Percentiles rank a stretch among this genome's conserved stretches.
Conservation (phyloP, 2,888 invertebrate species). For the Kryphioiulus occultus region DNA sequence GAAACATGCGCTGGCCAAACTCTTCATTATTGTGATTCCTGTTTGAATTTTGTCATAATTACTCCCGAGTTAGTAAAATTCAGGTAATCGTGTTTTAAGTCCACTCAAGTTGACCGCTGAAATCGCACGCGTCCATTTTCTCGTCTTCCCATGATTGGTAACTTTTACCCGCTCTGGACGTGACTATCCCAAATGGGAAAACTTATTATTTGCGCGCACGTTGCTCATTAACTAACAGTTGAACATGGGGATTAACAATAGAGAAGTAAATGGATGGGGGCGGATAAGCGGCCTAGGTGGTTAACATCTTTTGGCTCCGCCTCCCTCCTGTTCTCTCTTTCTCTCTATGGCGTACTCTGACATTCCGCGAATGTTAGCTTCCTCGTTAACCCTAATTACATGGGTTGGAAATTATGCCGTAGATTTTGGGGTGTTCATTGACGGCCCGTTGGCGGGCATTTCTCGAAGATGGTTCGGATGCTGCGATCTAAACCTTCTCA, state of each 20-base stretch:
- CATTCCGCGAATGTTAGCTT: slow-evolving; percentile 36
- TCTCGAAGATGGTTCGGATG: slow-evolving; percentile 18
- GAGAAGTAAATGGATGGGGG: slow-evolving; percentile 39
- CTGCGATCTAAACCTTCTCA: neutral
- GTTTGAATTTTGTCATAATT: neutral
- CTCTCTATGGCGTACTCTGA: no score
- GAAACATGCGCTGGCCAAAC: neutral
- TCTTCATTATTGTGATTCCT: neutral
- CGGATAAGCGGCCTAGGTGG: slow-evolving; percentile 40
- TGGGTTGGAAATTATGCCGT: slow-evolving; percentile 27
- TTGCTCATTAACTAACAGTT: slow-evolving; percentile 40
- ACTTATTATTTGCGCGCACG: slow-evolving; percentile 32
- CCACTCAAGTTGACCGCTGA: neutral
- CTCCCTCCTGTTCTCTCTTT: neutral
- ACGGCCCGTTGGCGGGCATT: neutral
- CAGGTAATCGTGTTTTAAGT: neutral
- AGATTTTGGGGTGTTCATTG: slow-evolving; percentile 6
- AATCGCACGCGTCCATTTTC: neutral
- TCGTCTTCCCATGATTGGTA: neutral
- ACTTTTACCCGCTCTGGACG: neutral
- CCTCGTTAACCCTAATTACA: slow-evolving; percentile 40
- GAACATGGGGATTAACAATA: slow-evolving; percentile 40
- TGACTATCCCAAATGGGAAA: slow-evolving; percentile 24
- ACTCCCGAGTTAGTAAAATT: neutral
- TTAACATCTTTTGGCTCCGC: slow-evolving; percentile 32